These are phyloP conservation scores for Paralichthys olivaceus DNA, from an alignment of 2,113 vertebrate genomes.

Conservation along the genomic window DNA sequence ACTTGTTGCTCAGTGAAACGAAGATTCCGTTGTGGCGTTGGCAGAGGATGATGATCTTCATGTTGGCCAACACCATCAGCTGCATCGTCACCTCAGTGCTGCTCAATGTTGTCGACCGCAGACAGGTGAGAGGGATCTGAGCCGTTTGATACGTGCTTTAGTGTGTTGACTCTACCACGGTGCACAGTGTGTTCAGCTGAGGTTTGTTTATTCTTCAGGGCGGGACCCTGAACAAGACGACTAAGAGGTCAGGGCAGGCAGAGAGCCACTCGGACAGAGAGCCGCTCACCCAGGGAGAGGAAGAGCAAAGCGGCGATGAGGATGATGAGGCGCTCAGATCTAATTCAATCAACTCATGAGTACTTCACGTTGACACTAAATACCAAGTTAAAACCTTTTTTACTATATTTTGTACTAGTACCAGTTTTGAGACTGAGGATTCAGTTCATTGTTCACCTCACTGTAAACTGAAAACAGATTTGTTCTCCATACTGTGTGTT, in stretches of 20 bases:
- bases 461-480: neutral
- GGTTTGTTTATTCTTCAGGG: slow-evolving; percentile 68
- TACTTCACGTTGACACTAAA: neutral
- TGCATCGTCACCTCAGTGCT: slow-evolving; percentile 81
- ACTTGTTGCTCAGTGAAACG: slow-evolving; percentile 69
- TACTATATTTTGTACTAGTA: neutral
- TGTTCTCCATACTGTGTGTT: neutral
- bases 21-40: slow-evolving; percentile 87
- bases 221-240: slow-evolving; percentile 83
- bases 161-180: neutral
- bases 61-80: slow-evolving; percentile 84
- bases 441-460: neutral
- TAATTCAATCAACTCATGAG: slow-evolving; percentile 65
- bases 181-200: neutral
- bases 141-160: neutral
- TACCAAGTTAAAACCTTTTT: neutral
- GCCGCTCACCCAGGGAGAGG: slow-evolving; percentile 64
- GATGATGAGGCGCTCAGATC: slow-evolving; percentile 29
- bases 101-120: slow-evolving; percentile 84
- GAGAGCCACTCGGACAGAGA: slow-evolving; percentile 65
- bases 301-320: slow-evolving; percentile 50
- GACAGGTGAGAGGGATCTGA: slow-evolving; percentile 73
- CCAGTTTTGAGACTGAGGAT: neutral
- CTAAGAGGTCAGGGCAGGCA: slow-evolving; percentile 72
- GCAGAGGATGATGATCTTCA: slow-evolving; percentile 88